A percentile compares a stretch with the other conserved stretches of the same genome.
These are phyloP conservation scores for Chloropsis cyanopogon DNA, from an alignment of 2,113 vertebrate genomes.

Conservation along the genomic window DNA sequence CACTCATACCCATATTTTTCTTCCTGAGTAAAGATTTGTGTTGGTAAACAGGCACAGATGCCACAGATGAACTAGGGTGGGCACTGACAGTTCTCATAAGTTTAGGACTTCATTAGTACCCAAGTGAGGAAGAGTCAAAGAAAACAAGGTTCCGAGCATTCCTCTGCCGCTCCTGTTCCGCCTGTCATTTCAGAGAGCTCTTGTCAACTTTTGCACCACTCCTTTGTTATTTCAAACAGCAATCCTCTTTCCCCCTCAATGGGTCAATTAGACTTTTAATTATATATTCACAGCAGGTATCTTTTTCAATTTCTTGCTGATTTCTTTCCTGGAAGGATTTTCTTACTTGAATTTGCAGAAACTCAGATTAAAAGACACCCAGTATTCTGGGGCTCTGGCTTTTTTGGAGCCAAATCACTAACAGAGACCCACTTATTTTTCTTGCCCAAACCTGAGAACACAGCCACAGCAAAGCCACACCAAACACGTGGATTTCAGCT, in stretches of 20 bases:
- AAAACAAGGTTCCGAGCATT: neutral
- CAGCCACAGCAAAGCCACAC: neutral
- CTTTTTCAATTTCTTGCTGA: neutral
- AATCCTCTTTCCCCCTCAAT: neutral
- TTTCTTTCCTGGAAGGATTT: neutral
- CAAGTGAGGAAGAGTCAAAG: neutral
- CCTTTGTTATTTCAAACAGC: neutral
- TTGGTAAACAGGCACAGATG: neutral
- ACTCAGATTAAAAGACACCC: neutral
- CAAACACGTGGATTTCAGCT: neutral
- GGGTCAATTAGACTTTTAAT: neutral
- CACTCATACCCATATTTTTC: neutral
- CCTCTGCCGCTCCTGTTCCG: neutral
- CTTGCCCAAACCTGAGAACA: neutral
- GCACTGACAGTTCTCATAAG: neutral
- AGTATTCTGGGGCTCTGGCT: neutral
- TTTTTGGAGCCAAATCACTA: neutral
- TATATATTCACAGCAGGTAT: neutral
- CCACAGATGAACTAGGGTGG: neutral
- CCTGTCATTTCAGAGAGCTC: neutral
- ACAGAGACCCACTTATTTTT: neutral
- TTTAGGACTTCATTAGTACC: conserved; percentile 42
- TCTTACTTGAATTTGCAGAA: neutral
- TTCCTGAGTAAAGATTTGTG: neutral
- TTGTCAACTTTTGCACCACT: neutral